A percentile compares a stretch with the other conserved stretches of the same genome.
These are phyloP conservation scores for Laspeyria flexula DNA, from an alignment of 2,888 invertebrate genomes.

Conservation along the genomic window DNA sequence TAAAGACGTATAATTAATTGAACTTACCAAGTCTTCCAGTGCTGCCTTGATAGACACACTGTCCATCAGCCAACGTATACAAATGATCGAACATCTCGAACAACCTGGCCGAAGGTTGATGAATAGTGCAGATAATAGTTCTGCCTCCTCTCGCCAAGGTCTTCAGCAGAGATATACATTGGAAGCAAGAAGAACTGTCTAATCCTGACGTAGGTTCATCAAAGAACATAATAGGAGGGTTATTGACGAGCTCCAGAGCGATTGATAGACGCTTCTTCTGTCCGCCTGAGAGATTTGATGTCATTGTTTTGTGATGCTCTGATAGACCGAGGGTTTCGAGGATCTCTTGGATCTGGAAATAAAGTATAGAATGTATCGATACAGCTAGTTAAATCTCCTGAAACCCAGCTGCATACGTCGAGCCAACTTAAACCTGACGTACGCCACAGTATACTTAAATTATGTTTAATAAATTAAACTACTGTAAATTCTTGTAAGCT, in stretches of 20 bases:
- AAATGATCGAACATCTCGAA: conserved; percentile 99
- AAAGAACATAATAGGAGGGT: conserved; percentile 99
- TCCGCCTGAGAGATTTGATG: conserved; percentile 96
- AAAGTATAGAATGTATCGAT: background rate
- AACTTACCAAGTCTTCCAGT: conserved; percentile 92
- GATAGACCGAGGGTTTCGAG: conserved; percentile 94
- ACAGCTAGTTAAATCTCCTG: background rate
- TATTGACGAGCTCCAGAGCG: conserved; percentile 97
- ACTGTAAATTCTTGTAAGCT: too few relatives aligned
- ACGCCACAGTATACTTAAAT: too few relatives aligned
- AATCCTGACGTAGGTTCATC: conserved; percentile 98
- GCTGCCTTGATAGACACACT: conserved; percentile 97
- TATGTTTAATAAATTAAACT: too few relatives aligned
- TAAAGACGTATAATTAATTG: background rate
- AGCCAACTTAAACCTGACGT: too few relatives aligned
- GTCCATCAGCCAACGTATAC: conserved; percentile 97
- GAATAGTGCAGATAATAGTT: conserved; percentile 98
- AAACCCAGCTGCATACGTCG: too few relatives aligned
- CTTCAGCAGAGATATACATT: conserved; percentile 96
- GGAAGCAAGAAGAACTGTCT: conserved; percentile 98
- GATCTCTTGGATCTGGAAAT: conserved; percentile 94
- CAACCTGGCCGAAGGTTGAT: conserved; percentile 98
- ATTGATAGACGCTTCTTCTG: conserved; percentile 98
- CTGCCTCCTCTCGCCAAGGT: conserved; percentile 95
- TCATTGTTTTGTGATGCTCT: conserved; percentile 95